These are phyloP conservation scores for Ochropleura plecta DNA, from an alignment of 2,888 invertebrate genomes.

Conservation along the genomic window DNA sequence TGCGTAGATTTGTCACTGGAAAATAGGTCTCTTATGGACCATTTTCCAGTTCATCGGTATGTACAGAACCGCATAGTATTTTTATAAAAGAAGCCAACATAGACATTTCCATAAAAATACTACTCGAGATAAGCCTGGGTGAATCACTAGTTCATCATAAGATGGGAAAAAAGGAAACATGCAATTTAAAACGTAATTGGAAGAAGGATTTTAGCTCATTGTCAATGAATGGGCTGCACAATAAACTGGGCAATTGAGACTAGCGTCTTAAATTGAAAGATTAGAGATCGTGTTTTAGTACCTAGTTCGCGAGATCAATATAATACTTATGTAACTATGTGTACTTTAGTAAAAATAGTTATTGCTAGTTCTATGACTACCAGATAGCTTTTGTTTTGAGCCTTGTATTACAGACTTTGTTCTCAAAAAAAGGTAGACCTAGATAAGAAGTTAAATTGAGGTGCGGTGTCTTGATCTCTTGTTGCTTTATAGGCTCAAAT, in stretches of 20 bases:
- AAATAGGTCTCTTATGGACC: too few relatives aligned
- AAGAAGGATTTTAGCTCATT: slow-evolving; percentile 59
- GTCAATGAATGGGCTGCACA: slow-evolving; percentile 55
- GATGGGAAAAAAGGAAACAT: slow-evolving; percentile 54
- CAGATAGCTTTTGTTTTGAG: neutral
- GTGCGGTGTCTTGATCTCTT: neutral
- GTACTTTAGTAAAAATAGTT: neutral
- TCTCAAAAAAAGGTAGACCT: neutral
- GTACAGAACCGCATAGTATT: too few relatives aligned
- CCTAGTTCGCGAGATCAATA: slow-evolving; percentile 44
- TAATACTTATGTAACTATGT: slow-evolving; percentile 9
- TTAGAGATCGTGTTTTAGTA: slow-evolving; percentile 56
- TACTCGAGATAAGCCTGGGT: neutral
- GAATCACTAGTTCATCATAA: slow-evolving; percentile 26
- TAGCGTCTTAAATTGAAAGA: slow-evolving; percentile 54
- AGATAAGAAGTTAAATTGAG: neutral
- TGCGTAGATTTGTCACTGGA: neutral
- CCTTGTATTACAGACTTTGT: neutral
- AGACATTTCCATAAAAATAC: neutral
- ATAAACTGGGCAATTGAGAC: slow-evolving; percentile 50
- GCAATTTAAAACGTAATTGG: slow-evolving; percentile 57
- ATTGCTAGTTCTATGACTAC: neutral
- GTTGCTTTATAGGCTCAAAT: neutral
- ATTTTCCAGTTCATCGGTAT: neutral
- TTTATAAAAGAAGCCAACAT: too few relatives aligned